Conservation (phyloP, 1,140 invertebrate genomes). For the Psix sp. region DNA sequence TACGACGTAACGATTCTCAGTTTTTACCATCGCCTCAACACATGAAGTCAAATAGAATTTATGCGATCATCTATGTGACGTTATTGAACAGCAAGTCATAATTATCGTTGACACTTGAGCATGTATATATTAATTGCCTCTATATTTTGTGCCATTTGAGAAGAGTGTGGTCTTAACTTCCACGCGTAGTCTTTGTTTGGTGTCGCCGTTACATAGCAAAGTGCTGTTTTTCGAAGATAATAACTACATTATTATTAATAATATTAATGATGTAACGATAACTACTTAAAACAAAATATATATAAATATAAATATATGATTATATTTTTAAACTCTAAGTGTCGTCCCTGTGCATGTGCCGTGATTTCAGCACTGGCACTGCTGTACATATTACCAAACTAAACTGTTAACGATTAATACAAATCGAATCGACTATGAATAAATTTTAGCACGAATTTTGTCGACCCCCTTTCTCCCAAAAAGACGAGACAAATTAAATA, state of each 20-base stretch:
- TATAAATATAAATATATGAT: slow-evolving; percentile 70
- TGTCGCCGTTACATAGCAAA: slow-evolving; percentile 74
- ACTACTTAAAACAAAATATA: slow-evolving; percentile 71
- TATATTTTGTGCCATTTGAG: slow-evolving; percentile 75
- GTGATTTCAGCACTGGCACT: slow-evolving; percentile 64
- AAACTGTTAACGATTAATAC: slow-evolving; percentile 66
- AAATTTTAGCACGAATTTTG: slow-evolving; percentile 58
- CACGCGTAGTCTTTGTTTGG: slow-evolving; percentile 73
- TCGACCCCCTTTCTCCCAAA: slow-evolving; percentile 37
- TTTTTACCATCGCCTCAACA: slow-evolving; percentile 15
- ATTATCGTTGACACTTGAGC: slow-evolving; percentile 50
- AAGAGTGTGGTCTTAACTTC: slow-evolving; percentile 76
- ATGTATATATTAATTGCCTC: slow-evolving; percentile 43
- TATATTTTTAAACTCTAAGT: slow-evolving; percentile 79
- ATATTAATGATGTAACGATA: slow-evolving; percentile 64
- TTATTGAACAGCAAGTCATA: slow-evolving; percentile 48
- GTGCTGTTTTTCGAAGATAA: slow-evolving; percentile 77
- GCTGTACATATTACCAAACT: slow-evolving; percentile 70
- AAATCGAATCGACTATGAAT: slow-evolving; percentile 57
- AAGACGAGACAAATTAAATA: slow-evolving; percentile 32
- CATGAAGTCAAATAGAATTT: not conserved
- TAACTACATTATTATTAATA: slow-evolving; percentile 69
- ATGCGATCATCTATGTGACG: slow-evolving; percentile 19
- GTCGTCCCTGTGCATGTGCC: slow-evolving; percentile 74
- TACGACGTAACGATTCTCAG: too few species aligned